phyloP scores from a whole-genome alignment of 37 sponge, comb jelly and placozoan genomes.

The Theonella swinhoei region DNA sequence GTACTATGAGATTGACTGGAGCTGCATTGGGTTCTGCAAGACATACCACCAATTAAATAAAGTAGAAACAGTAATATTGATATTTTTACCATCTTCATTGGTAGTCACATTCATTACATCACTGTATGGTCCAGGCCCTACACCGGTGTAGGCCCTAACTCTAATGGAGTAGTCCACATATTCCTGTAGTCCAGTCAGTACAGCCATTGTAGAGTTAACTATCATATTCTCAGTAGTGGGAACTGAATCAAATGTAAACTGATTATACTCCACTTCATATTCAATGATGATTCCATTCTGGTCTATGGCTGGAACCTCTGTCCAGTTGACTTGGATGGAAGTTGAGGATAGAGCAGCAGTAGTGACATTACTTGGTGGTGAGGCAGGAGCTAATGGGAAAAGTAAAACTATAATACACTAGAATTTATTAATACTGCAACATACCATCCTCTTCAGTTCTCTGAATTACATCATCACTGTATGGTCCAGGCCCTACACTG shows the following conservation, averaged over 20 bases:
- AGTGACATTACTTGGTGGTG: conserved; percentile 27
- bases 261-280: conserved; percentile 54
- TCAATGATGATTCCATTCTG: conserved; percentile 56
- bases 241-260: conserved; percentile 11
- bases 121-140: conserved; percentile 51
- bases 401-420: not conserved
- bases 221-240: not conserved
- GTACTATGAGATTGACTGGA: conserved; percentile 13
- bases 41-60: not conserved
- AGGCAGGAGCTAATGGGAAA: conserved; percentile 5
- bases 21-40: conserved; percentile 2
- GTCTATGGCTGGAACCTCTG: conserved; percentile 4
- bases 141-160: conserved; percentile 56
- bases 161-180: conserved; percentile 35
- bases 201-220: not conserved
- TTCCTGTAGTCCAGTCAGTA: conserved; percentile 32
- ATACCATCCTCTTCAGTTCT: conserved; percentile 2
- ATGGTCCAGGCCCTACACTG: conserved; percentile 10
- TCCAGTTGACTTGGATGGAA: conserved; percentile 23
- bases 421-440: not conserved
- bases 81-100: conserved; percentile 8
- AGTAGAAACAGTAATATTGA: not conserved
- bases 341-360: conserved; percentile 9
- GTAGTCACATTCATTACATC: not conserved
- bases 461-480: not conserved